Evolutionary conservation across 1,140 invertebrate genomes (phyloP), one percentile per base, ranked within the genome.

Genomic region (Cryptotermes secundus): DNA sequence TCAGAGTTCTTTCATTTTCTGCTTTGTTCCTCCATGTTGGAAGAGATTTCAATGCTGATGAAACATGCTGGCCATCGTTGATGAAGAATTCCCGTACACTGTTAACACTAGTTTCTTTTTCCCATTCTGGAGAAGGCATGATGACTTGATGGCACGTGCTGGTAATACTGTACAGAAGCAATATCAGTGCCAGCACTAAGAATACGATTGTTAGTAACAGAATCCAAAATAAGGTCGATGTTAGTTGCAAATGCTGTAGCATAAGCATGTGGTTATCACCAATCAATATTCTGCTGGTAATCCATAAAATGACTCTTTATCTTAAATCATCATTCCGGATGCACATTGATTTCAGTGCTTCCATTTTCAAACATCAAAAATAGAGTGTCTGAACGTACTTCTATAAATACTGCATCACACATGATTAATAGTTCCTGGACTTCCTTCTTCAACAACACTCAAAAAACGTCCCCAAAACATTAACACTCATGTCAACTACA

Each of bases 191-290:
- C 59, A 72, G 59, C 26, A 72, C 59, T 72, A 72, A 2, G 14
- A 72, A 72, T 72, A 31, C 31, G 59, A 72, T n/a, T 72, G 59
- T 72, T 72, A 72, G 59, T 72, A 72, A 72, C n/a, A 31, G 26
- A 72, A 72, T n/a, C 26, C 59, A 72, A 31, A 72, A n/a, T 72
- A n/a, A 72, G n/a, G 59, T 31, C 6, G 26, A n/a, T 72, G 59
- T 72, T 72, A 72, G 59, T 72, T 31, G 16, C 59, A 72, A 72
- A 7, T 72, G 59, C n/a, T 72, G 59, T 6, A 72, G 31, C 9
- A 72, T 31, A 72, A 72, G 59, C 59, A 72, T 72, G 59, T 72
- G n/a, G 59, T 72, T 31, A 72, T 16, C 7, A 31, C 59, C 59
- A 31, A 72, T 72, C n/a, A 72, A 16, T 3, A 26, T 72, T 31